phyloP scores from a whole-genome alignment of 2,888 invertebrate species.

The Tetropium fuscum region DNA sequence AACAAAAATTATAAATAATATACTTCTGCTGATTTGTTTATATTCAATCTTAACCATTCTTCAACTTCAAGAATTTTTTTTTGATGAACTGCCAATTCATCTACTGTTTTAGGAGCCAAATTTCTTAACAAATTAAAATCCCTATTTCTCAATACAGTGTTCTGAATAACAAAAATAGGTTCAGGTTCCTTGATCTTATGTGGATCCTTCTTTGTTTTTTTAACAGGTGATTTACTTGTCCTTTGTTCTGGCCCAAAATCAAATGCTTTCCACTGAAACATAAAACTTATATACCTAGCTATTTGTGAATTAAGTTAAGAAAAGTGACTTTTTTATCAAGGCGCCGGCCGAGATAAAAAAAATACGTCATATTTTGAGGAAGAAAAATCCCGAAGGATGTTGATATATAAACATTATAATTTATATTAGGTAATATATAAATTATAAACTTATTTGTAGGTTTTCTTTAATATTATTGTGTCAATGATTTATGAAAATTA shows the following conservation, averaged over 20 bases:
- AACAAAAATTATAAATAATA: constrained; percentile 7
- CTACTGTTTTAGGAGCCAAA: constrained; percentile 70
- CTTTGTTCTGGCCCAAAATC: constrained; percentile 51
- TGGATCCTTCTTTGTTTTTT: background rate
- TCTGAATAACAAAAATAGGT: background rate
- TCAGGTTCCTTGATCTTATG: background rate
- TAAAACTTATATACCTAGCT: background rate
- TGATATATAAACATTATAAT: too few relatives aligned
- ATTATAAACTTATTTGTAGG: too few relatives aligned
- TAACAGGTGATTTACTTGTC: constrained; percentile 8
- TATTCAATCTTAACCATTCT: constrained; percentile 71
- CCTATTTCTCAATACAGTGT: constrained; percentile 15
- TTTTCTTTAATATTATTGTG: too few relatives aligned
- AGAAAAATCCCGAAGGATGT: too few relatives aligned
- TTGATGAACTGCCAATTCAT: constrained; percentile 79
- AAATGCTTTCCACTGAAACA: constrained; percentile 51
- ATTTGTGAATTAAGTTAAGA: too few relatives aligned
- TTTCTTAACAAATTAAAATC: constrained; percentile 71
- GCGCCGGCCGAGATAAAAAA: too few relatives aligned
- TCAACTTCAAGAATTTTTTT: constrained; percentile 82
- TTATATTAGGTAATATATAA: too few relatives aligned
- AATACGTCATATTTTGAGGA: too few relatives aligned
- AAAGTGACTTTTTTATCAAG: background rate
- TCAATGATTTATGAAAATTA: too few relatives aligned
- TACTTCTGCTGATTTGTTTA: too few relatives aligned